Evolutionary conservation across 2,797 vertebrate genomes (phyloP).

Genomic region (Todus mexicanus): DNA sequence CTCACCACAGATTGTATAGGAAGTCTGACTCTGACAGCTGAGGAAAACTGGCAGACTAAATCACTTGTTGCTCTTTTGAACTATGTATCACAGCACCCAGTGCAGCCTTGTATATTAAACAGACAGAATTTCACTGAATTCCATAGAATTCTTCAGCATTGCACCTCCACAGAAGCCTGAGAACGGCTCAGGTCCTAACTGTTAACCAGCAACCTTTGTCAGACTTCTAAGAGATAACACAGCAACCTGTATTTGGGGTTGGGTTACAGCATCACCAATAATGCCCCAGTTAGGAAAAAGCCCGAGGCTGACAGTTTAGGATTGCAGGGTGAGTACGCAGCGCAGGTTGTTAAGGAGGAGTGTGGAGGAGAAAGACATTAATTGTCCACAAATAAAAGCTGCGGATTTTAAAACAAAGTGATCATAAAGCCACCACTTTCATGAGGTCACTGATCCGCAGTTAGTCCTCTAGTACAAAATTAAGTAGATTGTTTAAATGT

Average conservation of each 20-base stretch:
- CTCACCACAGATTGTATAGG: not conserved
- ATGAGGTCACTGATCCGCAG: not conserved
- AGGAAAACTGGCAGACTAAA: not conserved
- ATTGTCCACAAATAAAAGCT: not conserved
- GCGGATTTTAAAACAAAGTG: not conserved
- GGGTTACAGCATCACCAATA: not conserved
- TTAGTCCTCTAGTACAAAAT: not conserved
- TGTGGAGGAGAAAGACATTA: not conserved
- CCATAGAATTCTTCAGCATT: not conserved
- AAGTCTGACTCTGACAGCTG: conserved; percentile 28
- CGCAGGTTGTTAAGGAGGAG: not conserved
- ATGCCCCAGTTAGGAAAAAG: not conserved
- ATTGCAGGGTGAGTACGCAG: not conserved
- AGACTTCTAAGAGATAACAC: not conserved
- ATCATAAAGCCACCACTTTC: not conserved
- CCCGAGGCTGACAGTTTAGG: not conserved
- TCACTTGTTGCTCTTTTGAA: not conserved
- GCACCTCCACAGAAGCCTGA: not conserved
- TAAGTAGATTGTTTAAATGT: not conserved
- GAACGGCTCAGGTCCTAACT: not conserved
- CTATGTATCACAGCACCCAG: not conserved
- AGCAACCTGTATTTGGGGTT: not conserved
- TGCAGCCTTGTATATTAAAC: not conserved
- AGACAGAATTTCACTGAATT: not conserved
- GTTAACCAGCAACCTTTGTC: not conserved